These are phyloP conservation scores for Thecophora atra DNA, from an alignment of 2,888 invertebrate genomes.

Conservation along the genomic window DNA sequence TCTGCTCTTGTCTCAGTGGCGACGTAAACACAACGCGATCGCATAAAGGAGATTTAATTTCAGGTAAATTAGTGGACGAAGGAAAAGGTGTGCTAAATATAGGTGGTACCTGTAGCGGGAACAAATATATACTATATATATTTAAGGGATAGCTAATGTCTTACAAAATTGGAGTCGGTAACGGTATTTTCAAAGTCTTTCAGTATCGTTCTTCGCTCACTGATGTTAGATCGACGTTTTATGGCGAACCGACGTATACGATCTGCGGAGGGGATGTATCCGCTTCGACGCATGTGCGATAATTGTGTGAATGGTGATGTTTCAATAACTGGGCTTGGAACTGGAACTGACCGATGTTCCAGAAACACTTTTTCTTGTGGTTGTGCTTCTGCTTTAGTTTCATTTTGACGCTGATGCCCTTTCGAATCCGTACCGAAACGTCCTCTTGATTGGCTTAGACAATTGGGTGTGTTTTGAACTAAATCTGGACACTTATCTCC, in stretches of 20 bases:
- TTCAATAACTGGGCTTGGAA: background rate
- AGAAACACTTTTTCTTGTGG: too few relatives aligned
- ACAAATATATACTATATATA: slow-evolving; percentile 5
- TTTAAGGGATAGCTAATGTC: slow-evolving; percentile 12
- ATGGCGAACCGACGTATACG: slow-evolving; percentile 43
- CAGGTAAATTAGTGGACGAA: background rate
- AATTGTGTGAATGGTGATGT: background rate
- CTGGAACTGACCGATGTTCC: background rate
- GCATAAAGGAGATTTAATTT: background rate
- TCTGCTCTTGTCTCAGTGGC: background rate
- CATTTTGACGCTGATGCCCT: background rate
- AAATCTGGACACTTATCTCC: too few relatives aligned
- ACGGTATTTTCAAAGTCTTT: slow-evolving; percentile 46
- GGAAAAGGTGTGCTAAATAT: slow-evolving; percentile 44
- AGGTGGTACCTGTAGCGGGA: slow-evolving; percentile 21
- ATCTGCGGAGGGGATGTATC: slow-evolving; percentile 38
- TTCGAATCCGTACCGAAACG: too few relatives aligned
- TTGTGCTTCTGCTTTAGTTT: background rate
- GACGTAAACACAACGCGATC: background rate
- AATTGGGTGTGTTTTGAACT: background rate
- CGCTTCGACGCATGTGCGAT: slow-evolving; percentile 29
- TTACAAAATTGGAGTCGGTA: slow-evolving; percentile 40
- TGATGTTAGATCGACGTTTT: slow-evolving; percentile 31
- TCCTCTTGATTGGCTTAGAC: too few relatives aligned
- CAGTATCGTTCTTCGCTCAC: slow-evolving; percentile 41